Evolutionary conservation across 2,797 vertebrate genomes (phyloP).

Genomic region (Parotocinclus haroldoi): DNA sequence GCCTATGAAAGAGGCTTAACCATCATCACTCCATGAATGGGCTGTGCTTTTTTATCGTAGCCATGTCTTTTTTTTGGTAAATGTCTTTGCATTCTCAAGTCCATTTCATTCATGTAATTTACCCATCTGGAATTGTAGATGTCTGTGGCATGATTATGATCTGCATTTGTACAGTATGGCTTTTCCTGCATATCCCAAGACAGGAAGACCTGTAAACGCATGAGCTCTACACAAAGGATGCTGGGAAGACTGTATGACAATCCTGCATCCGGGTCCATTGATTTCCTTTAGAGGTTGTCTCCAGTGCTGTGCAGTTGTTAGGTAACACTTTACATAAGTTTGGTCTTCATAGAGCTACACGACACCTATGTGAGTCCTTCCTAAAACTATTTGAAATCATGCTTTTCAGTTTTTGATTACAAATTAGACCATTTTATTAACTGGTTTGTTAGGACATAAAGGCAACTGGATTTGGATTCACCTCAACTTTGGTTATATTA

Average conservation of each 20-base stretch:
- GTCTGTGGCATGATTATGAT: slow-evolving; percentile 69
- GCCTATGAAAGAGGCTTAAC: slow-evolving; percentile 27
- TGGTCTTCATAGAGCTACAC: background rate
- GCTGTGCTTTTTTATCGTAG: slow-evolving; percentile 41
- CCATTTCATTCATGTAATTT: slow-evolving; percentile 2
- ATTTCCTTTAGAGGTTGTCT: slow-evolving; percentile 3
- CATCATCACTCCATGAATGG: slow-evolving; percentile 23
- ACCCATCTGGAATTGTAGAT: slow-evolving; percentile 20
- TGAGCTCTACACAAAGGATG: slow-evolving; percentile 46
- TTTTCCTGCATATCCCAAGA: slow-evolving; percentile 76
- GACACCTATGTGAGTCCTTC: background rate
- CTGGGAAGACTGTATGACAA: slow-evolving; percentile 41
- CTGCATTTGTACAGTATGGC: slow-evolving; percentile 78
- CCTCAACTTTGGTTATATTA: too few relatives aligned
- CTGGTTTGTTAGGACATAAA: too few relatives aligned
- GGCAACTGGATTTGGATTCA: too few relatives aligned
- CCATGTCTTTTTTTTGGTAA: slow-evolving; percentile 3
- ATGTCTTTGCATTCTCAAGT: background rate
- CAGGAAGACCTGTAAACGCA: slow-evolving; percentile 62
- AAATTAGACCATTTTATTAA: too few relatives aligned
- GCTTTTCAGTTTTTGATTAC: too few relatives aligned
- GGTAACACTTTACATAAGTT: background rate
- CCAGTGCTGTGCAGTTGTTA: slow-evolving; percentile 20
- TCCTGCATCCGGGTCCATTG: slow-evolving; percentile 17
- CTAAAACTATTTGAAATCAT: too few relatives aligned